Conservation (phyloP, 2,797 vertebrate genomes). For the Chanos chanos region DNA sequence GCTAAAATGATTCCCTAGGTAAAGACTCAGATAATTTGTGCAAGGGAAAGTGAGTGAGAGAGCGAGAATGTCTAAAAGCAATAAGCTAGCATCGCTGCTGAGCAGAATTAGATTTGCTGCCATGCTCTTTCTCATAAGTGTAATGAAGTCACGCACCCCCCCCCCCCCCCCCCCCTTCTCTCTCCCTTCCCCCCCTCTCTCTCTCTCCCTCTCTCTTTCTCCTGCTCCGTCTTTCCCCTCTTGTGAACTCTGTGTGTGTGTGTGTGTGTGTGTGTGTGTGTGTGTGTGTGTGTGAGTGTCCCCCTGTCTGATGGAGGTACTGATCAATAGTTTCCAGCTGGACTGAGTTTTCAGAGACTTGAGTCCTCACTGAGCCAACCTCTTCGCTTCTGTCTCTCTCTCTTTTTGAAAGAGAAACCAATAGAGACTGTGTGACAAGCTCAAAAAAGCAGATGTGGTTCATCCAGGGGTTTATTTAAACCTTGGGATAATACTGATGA, state of each 20-base stretch:
- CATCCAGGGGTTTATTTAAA: too few species aligned
- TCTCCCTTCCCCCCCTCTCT: constrained; percentile 18
- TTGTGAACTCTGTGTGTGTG: constrained; percentile 20
- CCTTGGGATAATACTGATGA: too few species aligned
- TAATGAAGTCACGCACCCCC: too few species aligned
- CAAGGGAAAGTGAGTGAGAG: constrained; percentile 24
- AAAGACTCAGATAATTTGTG: constrained; percentile 55
- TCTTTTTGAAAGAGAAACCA: too few species aligned
- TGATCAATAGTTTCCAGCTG: constrained; percentile 36
- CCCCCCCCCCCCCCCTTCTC: constrained; percentile 30
- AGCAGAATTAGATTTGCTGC: constrained; percentile 66
- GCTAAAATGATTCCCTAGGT: constrained; percentile 60
- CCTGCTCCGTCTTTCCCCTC: constrained; percentile 43
- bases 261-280: constrained; percentile 3
- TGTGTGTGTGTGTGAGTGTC: background rate
- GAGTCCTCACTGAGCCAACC: constrained; percentile 15
- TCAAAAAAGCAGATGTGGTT: too few species aligned
- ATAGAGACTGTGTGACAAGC: too few species aligned
- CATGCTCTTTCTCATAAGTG: constrained; percentile 62
- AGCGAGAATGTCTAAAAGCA: constrained; percentile 59
- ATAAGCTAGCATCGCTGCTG: constrained; percentile 55
- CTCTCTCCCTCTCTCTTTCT: constrained; percentile 25
- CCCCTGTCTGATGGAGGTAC: constrained; percentile 14
- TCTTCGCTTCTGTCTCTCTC: background rate
- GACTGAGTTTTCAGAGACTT: constrained; percentile 28